Percentiles rank a stretch among this genome's conserved stretches.
phyloP scores from a whole-genome alignment of 1,140 invertebrate genomes.

The Bombus vancouverensis region DNA sequence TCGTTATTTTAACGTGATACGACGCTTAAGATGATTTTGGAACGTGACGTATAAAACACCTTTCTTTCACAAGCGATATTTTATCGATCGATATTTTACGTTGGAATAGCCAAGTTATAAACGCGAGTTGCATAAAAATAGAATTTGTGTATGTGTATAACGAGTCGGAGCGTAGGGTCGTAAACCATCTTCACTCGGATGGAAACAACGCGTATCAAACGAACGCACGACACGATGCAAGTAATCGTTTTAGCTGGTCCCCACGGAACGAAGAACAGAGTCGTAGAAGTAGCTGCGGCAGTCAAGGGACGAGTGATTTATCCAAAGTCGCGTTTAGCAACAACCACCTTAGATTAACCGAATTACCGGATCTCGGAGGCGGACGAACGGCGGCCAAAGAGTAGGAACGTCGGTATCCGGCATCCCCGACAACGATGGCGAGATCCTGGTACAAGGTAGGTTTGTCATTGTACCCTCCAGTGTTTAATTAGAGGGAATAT shows the following conservation, averaged over 20 bases:
- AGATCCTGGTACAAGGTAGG: conserved; percentile 70
- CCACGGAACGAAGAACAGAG: conserved; percentile 20
- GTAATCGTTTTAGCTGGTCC: neutral
- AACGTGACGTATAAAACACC: neutral
- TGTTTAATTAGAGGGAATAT: conserved; percentile 81
- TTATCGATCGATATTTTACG: neutral
- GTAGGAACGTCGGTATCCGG: conserved; percentile 35
- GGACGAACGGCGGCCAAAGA: conserved; percentile 37
- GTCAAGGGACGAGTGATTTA: conserved; percentile 74
- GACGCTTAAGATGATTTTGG: neutral
- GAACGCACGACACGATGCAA: neutral
- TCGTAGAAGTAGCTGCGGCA: conserved; percentile 43
- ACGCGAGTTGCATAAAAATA: neutral
- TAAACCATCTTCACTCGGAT: neutral
- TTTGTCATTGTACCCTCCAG: conserved; percentile 78
- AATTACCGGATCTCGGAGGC: conserved; percentile 73
- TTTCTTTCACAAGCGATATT: neutral
- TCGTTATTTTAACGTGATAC: neutral
- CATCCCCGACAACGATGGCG: conserved; percentile 46
- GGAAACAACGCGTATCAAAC: neutral
- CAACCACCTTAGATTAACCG: conserved; percentile 75
- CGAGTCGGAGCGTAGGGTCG: neutral
- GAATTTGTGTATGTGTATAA: neutral
- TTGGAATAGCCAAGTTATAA: neutral
- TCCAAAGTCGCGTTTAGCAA: conserved; percentile 71